phyloP scores from a whole-genome alignment of 2,797 vertebrate species.

The Poliocrania exsul region DNA sequence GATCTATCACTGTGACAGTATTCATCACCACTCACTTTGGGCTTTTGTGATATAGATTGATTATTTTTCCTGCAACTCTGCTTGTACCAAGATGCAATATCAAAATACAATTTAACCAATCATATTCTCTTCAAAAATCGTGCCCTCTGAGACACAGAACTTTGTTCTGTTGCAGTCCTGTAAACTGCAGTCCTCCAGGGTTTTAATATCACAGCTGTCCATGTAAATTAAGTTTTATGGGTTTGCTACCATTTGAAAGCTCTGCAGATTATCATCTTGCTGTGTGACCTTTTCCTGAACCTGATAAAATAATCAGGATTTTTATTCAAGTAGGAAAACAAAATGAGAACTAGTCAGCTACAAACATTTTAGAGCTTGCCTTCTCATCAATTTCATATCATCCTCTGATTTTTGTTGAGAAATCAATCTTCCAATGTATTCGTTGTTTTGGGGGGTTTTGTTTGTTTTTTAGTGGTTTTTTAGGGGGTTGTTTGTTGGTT shows the following conservation, averaged over 20 bases:
- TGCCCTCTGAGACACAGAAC: background rate
- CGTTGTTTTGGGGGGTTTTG: rapidly evolving
- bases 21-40: background rate
- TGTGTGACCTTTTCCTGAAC: conserved; percentile 4
- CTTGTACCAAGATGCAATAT: background rate
- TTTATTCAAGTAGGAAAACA: background rate
- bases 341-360: background rate
- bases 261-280: background rate
- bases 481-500: no score
- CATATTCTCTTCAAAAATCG: background rate
- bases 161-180: background rate
- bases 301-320: conserved; percentile 23
- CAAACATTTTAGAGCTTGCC: background rate
- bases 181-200: background rate
- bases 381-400: background rate
- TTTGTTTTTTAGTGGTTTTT: background rate
- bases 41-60: background rate
- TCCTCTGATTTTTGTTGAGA: background rate
- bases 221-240: conserved; percentile 24
- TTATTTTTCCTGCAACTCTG: background rate
- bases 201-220: conserved; percentile 24
- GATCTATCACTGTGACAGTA: background rate
- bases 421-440: background rate
- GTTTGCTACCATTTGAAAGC: background rate
- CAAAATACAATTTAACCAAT: background rate